phyloP scores from a whole-genome alignment of 2,113 vertebrate genomes.

The Triplophysa tibetana region DNA sequence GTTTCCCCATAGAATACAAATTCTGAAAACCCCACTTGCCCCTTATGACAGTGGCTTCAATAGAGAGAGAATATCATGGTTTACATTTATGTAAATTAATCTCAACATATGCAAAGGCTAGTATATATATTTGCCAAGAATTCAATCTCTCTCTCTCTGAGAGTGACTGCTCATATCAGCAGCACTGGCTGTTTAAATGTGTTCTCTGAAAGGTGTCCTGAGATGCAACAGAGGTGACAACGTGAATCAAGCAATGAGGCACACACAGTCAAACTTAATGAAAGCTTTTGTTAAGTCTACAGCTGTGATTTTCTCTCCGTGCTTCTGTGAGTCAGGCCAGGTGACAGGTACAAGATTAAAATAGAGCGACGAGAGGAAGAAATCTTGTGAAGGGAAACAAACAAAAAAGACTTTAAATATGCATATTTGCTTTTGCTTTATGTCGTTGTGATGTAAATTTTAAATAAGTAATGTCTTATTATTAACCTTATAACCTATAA shows the following conservation, averaged over 20 bases:
- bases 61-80: background rate
- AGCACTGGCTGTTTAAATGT: slow-evolving; percentile 63
- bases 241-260: slow-evolving; percentile 57
- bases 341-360: slow-evolving; percentile 50
- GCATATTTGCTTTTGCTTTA: background rate
- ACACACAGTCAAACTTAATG: slow-evolving; percentile 23
- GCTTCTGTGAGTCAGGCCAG: slow-evolving; percentile 60
- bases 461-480: background rate
- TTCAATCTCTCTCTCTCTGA: slow-evolving; percentile 7
- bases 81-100: background rate
- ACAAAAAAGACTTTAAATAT: background rate
- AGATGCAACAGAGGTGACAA: slow-evolving; percentile 59
- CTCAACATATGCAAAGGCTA: background rate
- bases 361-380: slow-evolving; percentile 37
- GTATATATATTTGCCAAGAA: no score
- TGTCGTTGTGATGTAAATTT: no score
- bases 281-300: slow-evolving; percentile 45
- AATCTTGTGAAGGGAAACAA: background rate
- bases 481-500: background rate
- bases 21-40: no score
- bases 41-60: no score
- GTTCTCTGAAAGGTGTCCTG: slow-evolving; percentile 51
- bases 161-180: slow-evolving; percentile 68
- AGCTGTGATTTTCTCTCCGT: slow-evolving; percentile 57
- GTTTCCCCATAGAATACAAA: no score